Evolutionary conservation across 2,113 vertebrate species (phyloP).

Genomic region (Myodes glareolus): DNA sequence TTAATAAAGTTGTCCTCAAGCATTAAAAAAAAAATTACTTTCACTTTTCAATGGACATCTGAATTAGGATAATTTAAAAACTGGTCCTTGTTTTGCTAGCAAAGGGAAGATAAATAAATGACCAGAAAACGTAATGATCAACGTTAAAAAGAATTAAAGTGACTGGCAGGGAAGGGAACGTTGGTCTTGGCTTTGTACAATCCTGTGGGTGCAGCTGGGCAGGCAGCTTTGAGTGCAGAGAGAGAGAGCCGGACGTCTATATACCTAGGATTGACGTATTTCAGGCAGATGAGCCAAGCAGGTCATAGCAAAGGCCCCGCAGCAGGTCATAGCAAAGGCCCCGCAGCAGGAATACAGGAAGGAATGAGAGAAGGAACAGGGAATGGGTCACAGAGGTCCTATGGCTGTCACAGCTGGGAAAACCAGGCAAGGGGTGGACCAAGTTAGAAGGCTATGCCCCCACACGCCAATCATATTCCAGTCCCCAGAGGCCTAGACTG

Average conservation of each 20-base stretch:
- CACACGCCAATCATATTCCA: no score
- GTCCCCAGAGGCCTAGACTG: neutral
- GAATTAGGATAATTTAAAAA: neutral
- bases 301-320: neutral
- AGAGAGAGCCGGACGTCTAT: neutral
- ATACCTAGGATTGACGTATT: neutral
- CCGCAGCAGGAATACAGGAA: neutral
- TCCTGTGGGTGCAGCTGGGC: no score
- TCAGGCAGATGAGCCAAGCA: neutral
- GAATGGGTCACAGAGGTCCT: neutral
- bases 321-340: neutral
- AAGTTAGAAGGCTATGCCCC: fast-evolving
- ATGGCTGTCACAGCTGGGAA: neutral
- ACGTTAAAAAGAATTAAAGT: neutral
- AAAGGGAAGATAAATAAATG: neutral
- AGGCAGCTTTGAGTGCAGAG: neutral
- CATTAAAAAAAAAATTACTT: neutral
- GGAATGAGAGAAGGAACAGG: no score
- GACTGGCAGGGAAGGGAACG: neutral
- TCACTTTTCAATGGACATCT: neutral
- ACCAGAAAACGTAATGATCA: neutral
- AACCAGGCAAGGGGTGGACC: neutral
- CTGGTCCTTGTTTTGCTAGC: neutral
- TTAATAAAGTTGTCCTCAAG: neutral
- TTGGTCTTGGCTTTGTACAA: neutral